Percentiles rank a stretch among this genome's conserved stretches.
phyloP scores from a whole-genome alignment of 2,888 invertebrate genomes.

The Cephus sareptanus region DNA sequence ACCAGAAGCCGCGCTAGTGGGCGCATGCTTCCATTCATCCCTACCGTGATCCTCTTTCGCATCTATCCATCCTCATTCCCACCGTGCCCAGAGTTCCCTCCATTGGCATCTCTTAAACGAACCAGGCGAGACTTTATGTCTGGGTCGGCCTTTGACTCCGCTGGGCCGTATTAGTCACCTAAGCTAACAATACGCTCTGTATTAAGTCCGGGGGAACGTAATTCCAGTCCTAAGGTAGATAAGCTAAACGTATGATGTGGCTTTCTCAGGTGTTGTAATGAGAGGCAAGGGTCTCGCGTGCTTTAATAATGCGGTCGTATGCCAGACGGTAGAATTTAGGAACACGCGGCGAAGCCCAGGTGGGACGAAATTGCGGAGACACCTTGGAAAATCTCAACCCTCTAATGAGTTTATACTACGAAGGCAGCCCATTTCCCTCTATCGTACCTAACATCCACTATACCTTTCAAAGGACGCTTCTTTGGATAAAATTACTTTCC shows the following conservation, averaged over 20 bases:
- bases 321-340: not conserved
- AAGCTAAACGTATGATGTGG: slow-evolving; percentile 46
- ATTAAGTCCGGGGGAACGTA: slow-evolving; percentile 22
- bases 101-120: not conserved
- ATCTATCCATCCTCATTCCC: not conserved
- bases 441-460: not conserved
- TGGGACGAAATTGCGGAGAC: slow-evolving; percentile 35
- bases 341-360: slow-evolving; percentile 24
- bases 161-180: not conserved
- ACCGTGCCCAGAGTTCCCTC: not conserved
- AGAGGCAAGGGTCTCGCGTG: slow-evolving; percentile 42
- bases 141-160: not conserved
- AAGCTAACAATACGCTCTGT: slow-evolving; percentile 1
- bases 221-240: slow-evolving; percentile 46
- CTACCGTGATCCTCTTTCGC: not conserved
- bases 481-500: not conserved
- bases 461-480: not conserved
- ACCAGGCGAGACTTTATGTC: not conserved
- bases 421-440: not conserved
- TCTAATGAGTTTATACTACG: slow-evolving; percentile 29
- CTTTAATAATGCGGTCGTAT: slow-evolving; percentile 40
- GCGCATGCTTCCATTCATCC: not conserved
- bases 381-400: slow-evolving; percentile 38
- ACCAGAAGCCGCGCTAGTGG: not conserved
- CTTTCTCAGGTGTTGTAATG: slow-evolving; percentile 47